Evolutionary conservation across 2,113 vertebrate species (phyloP).

Genomic region (Eolophus roseicapilla): DNA sequence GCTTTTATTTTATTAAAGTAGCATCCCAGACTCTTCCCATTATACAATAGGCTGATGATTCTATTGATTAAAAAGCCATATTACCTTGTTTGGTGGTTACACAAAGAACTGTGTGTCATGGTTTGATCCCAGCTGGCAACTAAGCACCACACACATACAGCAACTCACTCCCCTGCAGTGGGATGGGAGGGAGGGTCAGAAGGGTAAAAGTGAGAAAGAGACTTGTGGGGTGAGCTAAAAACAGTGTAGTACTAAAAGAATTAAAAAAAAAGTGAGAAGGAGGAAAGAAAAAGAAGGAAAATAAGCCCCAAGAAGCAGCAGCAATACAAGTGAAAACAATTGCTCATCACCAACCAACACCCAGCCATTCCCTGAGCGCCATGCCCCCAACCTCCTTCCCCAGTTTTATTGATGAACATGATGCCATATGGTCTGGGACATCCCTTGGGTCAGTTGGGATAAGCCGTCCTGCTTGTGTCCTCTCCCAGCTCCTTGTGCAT

Average conservation of each 20-base stretch:
- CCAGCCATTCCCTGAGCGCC: neutral
- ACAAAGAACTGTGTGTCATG: neutral
- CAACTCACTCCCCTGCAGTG: accelerated
- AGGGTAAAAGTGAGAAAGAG: neutral
- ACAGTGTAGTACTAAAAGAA: neutral
- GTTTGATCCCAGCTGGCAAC: neutral
- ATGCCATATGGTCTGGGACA: neutral
- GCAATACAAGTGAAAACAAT: neutral
- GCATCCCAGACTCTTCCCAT: neutral
- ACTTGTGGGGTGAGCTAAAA: neutral
- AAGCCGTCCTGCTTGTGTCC: neutral
- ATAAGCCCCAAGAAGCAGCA: neutral
- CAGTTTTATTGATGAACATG: neutral
- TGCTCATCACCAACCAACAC: neutral
- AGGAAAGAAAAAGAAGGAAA: neutral
- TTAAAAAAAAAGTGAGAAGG: neutral
- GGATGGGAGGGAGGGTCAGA: neutral
- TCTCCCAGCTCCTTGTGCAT: too few relatives aligned
- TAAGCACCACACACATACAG: neutral
- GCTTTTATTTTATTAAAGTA: neutral
- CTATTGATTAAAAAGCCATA: neutral
- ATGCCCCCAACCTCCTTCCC: too few relatives aligned
- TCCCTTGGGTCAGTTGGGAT: neutral
- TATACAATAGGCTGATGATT: neutral
- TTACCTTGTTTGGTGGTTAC: neutral